Evolutionary conservation across 2,888 invertebrate genomes (phyloP), one percentile per base, ranked within the genome.

Genomic region (Gnatocerus cornutus): DNA sequence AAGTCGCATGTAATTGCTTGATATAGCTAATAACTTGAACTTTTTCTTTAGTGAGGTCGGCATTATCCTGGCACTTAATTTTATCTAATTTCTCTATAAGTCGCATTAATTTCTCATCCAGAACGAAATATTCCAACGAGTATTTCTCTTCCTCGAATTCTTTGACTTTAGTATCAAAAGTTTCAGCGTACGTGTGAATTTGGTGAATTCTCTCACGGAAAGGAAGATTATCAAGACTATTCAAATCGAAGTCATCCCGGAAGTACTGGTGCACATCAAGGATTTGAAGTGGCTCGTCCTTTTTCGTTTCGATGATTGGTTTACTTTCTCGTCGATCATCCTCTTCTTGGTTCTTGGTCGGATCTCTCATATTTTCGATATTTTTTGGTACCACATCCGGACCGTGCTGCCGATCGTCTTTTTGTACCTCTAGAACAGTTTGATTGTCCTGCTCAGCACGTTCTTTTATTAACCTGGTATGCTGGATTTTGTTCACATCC

Each of bases 101-200:
- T 13, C 13, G 33, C 61, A 64, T 56, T 21, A 69, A 21, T 33
- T 69, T 69, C 16, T 69, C 69, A 37, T 69, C 50, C 7, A 69
- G 10, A 12, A 69, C 45, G 29, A 69, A 69, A 21, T 58, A 69
- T 13, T 64, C 64, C 29, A 69, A 16, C 0, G 37, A 56, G 37
- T 64, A 27, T 12, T 43, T 41, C 29, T 39, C 12, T 27, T 58
- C 43, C 0, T 6, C 0, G 3, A 58, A 58, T 10, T 27, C 5
- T 1, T 14, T 1, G 6, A 61, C 37, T 16, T 46, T 14, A 10
- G 6, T 8, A 13, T 61, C 33, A 9, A 61, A 48, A 16, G 14
- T 61, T 10, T n/a, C 12, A 6, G 61, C 61, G 12, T 6, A 10
- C 1, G 0, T 33, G 5, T 3, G 3, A 8, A 61, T 37, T 3